Conservation (phyloP, 1,140 invertebrate species). For the Brachionus asplanchnoidis region DNA sequence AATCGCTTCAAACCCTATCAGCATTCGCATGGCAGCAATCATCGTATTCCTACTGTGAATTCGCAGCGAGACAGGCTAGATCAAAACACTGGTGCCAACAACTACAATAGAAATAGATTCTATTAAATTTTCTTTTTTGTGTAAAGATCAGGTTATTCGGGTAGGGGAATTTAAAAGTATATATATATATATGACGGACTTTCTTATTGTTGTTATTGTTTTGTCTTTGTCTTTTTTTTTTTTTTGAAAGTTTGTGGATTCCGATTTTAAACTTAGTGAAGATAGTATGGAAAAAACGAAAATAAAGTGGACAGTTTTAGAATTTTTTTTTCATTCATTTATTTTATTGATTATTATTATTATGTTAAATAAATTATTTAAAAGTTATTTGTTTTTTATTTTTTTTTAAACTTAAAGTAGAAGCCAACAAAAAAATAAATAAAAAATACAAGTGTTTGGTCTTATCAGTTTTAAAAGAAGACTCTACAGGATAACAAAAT, state of each 20-base stretch:
- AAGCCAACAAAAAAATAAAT: too few species aligned
- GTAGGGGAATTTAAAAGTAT: neutral
- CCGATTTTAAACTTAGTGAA: neutral
- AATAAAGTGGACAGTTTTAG: neutral
- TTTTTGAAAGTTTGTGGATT: neutral
- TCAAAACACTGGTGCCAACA: neutral
- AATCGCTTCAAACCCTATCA: neutral
- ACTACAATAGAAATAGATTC: conserved; percentile 14
- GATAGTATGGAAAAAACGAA: neutral
- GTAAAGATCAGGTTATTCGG: neutral
- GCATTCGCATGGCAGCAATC: neutral
- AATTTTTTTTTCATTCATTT: neutral
- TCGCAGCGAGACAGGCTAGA: conserved; percentile 1
- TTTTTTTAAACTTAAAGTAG: neutral
- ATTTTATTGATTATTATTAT: neutral
- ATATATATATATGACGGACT: neutral
- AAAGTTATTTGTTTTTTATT: neutral
- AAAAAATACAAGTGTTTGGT: too few species aligned
- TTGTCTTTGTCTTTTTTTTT: neutral
- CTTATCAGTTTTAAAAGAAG: too few species aligned
- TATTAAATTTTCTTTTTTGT: neutral
- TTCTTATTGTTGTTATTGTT: neutral
- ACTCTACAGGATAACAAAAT: too few species aligned
- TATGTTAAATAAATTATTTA: conserved; percentile 1
- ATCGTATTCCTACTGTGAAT: conserved; percentile 8